Evolutionary conservation across 2,113 vertebrate species (phyloP).

Genomic region (Clupea harengus): DNA sequence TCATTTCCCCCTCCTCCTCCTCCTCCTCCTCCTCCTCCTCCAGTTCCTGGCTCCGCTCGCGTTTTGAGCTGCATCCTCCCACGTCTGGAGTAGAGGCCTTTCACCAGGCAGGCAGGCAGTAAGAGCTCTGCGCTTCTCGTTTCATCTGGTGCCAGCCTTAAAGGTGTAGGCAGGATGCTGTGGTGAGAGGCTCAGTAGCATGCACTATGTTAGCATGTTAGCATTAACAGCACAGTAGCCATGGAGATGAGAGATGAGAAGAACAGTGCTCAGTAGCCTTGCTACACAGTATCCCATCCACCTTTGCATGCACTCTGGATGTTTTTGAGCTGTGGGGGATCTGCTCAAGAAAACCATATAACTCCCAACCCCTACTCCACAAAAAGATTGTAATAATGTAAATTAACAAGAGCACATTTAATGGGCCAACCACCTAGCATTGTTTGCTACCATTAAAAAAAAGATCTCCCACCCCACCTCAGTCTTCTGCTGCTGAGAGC

Average conservation of each 20-base stretch:
- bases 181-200: background rate
- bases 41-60: constrained; percentile 11
- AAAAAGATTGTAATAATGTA: background rate
- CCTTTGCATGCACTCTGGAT: background rate
- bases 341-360: background rate
- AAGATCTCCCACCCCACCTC: background rate
- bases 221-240: background rate
- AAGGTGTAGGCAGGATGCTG: constrained; percentile 9
- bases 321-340: background rate
- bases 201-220: background rate
- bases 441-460: background rate
- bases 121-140: background rate
- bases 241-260: background rate
- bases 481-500: background rate
- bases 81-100: background rate
- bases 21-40: background rate
- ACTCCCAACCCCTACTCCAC: background rate
- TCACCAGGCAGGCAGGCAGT: background rate
- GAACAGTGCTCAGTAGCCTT: background rate
- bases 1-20: background rate
- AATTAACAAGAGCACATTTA: background rate
- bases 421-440: background rate
- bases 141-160: constrained; percentile 2
- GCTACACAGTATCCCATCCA: background rate
- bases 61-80: constrained; percentile 25